Percentiles rank a stretch among this genome's conserved stretches.
These are phyloP conservation scores for Crotalus tigris DNA, from an alignment of 2,113 vertebrate genomes.

Conservation along the genomic window DNA sequence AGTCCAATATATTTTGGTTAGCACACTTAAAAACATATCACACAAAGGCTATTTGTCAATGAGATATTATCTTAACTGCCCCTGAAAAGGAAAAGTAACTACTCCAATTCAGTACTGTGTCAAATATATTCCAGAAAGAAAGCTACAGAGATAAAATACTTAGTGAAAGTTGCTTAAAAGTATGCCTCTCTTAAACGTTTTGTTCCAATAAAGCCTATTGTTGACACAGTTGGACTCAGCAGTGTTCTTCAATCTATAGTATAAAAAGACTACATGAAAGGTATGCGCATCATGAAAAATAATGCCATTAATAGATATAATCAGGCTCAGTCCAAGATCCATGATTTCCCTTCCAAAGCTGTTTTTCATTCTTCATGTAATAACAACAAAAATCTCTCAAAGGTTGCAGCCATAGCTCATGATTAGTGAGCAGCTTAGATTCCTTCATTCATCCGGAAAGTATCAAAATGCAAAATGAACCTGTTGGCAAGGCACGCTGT, in stretches of 20 bases:
- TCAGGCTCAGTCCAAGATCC: background rate
- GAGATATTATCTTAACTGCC: background rate
- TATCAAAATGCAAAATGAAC: background rate
- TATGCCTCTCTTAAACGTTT: background rate
- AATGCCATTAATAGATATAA: background rate
- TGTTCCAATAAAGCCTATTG: background rate
- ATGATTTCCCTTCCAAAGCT: background rate
- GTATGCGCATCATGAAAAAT: background rate
- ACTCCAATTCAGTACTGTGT: background rate
- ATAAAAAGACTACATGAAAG: background rate
- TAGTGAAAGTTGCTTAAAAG: background rate
- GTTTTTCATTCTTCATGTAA: background rate
- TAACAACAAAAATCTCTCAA: background rate
- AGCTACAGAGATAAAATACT: background rate
- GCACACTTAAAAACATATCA: background rate
- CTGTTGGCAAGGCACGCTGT: background rate
- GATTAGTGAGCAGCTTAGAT: background rate
- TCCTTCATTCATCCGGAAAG: background rate
- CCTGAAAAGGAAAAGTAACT: background rate
- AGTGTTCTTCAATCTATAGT: background rate
- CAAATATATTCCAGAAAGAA: background rate
- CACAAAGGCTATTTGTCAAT: background rate
- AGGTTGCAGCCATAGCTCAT: background rate
- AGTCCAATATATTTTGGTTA: background rate
- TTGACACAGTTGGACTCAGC: background rate